Evolutionary conservation across 1,140 invertebrate genomes (phyloP).

Genomic region (Eufriesea mexicana): DNA sequence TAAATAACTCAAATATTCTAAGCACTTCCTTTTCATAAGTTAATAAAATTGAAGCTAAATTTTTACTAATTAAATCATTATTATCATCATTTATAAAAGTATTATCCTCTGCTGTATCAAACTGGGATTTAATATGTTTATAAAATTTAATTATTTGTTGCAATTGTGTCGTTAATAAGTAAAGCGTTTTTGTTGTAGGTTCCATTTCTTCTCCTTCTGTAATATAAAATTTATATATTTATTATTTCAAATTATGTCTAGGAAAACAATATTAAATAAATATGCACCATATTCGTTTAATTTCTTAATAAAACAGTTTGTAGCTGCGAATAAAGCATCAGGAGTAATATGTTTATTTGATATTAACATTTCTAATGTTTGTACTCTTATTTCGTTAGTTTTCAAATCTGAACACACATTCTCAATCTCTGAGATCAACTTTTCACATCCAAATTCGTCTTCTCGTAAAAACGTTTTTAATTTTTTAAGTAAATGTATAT

Average conservation of each 20-base stretch:
- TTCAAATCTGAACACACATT: conserved; percentile 86
- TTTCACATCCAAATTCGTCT: conserved; percentile 83
- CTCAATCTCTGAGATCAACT: conserved; percentile 81
- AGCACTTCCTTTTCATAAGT: conserved; percentile 75
- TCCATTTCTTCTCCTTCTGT: conserved; percentile 72
- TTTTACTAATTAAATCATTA: conserved; percentile 58
- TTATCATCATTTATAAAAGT: conserved; percentile 65
- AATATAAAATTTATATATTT: conserved; percentile 11
- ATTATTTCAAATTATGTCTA: conserved; percentile 6
- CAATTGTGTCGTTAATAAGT: conserved; percentile 73
- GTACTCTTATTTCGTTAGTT: conserved; percentile 88
- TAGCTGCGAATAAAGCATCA: conserved; percentile 83
- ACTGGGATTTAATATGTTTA: conserved; percentile 74
- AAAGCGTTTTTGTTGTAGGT: conserved; percentile 68
- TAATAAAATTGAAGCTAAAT: conserved; percentile 68
- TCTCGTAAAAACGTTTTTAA: conserved; percentile 87
- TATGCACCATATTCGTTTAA: conserved; percentile 61
- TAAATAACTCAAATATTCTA: conserved; percentile 73
- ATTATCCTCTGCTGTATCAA: conserved; percentile 75
- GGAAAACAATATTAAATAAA: conserved; percentile 2
- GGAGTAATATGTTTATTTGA: conserved; percentile 84
- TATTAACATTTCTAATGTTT: conserved; percentile 88
- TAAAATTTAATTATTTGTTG: conserved; percentile 79
- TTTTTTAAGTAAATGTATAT: conserved; percentile 93
- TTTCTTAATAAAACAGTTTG: conserved; percentile 80